These are phyloP conservation scores for Lamprotornis superbus DNA, from an alignment of 2,113 vertebrate species.

Conservation along the genomic window DNA sequence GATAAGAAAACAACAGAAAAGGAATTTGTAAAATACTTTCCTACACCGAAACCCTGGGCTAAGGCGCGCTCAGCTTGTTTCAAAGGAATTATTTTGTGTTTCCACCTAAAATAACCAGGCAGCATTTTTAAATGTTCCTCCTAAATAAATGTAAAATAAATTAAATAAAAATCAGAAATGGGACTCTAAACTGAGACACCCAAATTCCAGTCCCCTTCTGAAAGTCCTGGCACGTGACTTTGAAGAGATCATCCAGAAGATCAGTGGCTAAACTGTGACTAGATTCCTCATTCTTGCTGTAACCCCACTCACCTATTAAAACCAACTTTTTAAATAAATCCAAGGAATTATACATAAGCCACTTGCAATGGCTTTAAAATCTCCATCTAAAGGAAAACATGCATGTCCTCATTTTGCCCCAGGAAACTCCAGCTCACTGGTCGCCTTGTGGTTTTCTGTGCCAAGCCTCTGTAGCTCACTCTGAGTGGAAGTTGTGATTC, in stretches of 20 bases:
- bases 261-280: not conserved
- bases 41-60: not conserved
- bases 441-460: not conserved
- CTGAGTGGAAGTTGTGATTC: not conserved
- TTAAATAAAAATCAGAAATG: not conserved
- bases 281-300: not conserved
- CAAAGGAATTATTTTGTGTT: not conserved
- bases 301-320: not conserved
- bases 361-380: conserved; percentile 22
- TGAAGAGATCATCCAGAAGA: not conserved
- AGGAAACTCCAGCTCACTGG: not conserved
- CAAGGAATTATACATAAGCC: conserved; percentile 18
- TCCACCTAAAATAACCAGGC: not conserved
- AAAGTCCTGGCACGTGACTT: not conserved
- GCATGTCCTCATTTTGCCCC: conserved; percentile 22
- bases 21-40: not conserved
- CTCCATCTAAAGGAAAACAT: not conserved
- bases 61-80: not conserved
- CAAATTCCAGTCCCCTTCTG: not conserved
- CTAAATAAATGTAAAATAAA: not conserved
- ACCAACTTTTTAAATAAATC: conserved; percentile 9
- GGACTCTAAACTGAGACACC: not conserved
- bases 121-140: not conserved
- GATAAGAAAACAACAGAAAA: not conserved
- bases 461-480: not conserved